Base-by-base conservation (phyloP, 2,888 invertebrate species). In the Atethmia centrago region DNA sequence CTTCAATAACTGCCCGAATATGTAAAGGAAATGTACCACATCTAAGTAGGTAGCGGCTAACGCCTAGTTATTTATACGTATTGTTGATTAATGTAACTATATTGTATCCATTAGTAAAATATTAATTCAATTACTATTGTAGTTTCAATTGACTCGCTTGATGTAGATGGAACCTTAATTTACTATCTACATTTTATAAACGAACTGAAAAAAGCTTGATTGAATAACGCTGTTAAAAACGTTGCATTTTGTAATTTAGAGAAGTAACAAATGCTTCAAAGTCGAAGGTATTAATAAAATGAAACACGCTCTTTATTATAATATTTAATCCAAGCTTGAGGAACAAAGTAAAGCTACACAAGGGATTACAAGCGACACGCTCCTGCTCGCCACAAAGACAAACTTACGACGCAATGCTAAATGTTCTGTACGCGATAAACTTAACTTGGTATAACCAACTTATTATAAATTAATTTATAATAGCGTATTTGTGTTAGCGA, bases 71-170 rank as follows among this genome's bases (percentile, higher is more conserved):
- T 92, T 93, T 95, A 93, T 94, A 93, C 93, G 90, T 94, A 95
- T 92, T 95, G 95, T 96, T 95, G 95, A 95, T 90, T 93, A 95
- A 88, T 94, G 92, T 95, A 95, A 94, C 92, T 92, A 90, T 92
- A 92, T 90, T 95, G 93, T 95, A 95, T 93, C 93, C 93, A 94
- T 95, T 95, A 96, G 95, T 94, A 93, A 95, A 95, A 95, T 94
- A 94, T 93, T 90, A 90, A 92, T 87, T 88, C 88, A 87, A 90
- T 87, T 87, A 87, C 49, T 67, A 36, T 7, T 65, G 67, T 79
- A 72, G 89, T 91, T 89, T 85, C 47, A 73, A 82, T 82, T 84
- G 71, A 67, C 42, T 53, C 14, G n/a, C 45, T 63, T 42, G 4
- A 53, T 21, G 28, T 59, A 61, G 42, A 55, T 77, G 4, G 25